These are phyloP conservation scores for Channa argus DNA, from an alignment of 2,113 vertebrate genomes.

Conservation along the genomic window DNA sequence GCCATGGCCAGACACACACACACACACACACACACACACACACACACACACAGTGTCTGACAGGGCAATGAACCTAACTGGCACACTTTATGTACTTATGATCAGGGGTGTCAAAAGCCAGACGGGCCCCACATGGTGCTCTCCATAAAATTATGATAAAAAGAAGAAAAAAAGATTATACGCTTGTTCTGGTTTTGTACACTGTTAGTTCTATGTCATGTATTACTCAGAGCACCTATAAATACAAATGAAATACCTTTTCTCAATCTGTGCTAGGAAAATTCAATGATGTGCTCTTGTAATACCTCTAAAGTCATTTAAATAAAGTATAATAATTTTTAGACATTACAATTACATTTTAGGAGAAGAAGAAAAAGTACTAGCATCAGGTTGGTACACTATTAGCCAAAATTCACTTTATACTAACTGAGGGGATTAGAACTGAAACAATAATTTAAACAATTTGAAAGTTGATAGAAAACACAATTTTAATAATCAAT, in stretches of 20 bases:
- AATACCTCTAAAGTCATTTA: not conserved
- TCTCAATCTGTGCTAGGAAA: not conserved
- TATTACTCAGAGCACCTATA: not conserved
- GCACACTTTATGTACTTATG: conserved; percentile 44
- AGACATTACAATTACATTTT: not conserved
- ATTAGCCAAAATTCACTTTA: not conserved
- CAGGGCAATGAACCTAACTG: conserved; percentile 45
- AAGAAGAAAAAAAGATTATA: not conserved
- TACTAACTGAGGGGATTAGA: not conserved
- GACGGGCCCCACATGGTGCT: conserved; percentile 43
- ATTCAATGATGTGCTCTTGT: no score
- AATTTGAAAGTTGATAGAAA: no score
- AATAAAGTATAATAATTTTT: no score
- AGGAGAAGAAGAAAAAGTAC: not conserved
- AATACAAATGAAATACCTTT: not conserved
- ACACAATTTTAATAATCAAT: not conserved
- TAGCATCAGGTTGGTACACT: not conserved
- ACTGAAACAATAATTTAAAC: not conserved
- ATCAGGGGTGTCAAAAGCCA: conserved; percentile 41
- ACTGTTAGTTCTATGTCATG: not conserved
- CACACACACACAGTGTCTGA: conserved; percentile 44
- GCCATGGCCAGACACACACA: conserved; percentile 51
- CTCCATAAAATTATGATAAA: conserved; percentile 28
- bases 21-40: conserved; percentile 24
- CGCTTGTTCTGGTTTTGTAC: not conserved